Evolutionary conservation across 2,888 invertebrate genomes (phyloP).

Genomic region (Cheilosia impressa): DNA sequence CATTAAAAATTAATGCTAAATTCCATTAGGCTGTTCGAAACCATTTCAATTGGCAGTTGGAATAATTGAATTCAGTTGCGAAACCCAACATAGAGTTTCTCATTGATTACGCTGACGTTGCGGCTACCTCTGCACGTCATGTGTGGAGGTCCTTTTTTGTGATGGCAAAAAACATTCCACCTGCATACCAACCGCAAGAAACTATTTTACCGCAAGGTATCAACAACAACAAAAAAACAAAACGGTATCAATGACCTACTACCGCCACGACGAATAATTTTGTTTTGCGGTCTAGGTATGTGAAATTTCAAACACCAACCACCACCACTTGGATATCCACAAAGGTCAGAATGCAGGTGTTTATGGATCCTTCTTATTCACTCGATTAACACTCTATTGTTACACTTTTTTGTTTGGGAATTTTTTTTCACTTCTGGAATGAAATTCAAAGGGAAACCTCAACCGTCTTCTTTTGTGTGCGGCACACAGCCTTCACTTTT

Average conservation of each 20-base stretch:
- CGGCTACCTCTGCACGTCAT: background rate
- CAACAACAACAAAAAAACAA: conserved; percentile 1
- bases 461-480: conserved; percentile 31
- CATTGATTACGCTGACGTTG: conserved; percentile 10
- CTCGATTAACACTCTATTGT: conserved; percentile 74
- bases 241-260: conserved; percentile 48
- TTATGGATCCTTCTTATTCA: conserved; percentile 62
- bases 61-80: conserved; percentile 19
- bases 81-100: conserved; percentile 7
- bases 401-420: conserved; percentile 51
- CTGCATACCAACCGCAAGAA: conserved; percentile 52
- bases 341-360: conserved; percentile 69
- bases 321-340: conserved; percentile 41
- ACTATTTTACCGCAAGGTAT: conserved; percentile 23
- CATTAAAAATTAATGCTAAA: conserved; percentile 24
- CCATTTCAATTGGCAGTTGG: conserved; percentile 21
- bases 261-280: conserved; percentile 39
- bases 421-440: conserved; percentile 11
- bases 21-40: conserved; percentile 11
- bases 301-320: conserved; percentile 49
- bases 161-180: conserved; percentile 24
- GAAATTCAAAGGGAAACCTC: conserved; percentile 10
- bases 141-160: conserved; percentile 15
- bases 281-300: conserved; percentile 27
- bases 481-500: conserved; percentile 46